phyloP scores from a whole-genome alignment of 2,797 vertebrate species.

The Esox masquinongy region DNA sequence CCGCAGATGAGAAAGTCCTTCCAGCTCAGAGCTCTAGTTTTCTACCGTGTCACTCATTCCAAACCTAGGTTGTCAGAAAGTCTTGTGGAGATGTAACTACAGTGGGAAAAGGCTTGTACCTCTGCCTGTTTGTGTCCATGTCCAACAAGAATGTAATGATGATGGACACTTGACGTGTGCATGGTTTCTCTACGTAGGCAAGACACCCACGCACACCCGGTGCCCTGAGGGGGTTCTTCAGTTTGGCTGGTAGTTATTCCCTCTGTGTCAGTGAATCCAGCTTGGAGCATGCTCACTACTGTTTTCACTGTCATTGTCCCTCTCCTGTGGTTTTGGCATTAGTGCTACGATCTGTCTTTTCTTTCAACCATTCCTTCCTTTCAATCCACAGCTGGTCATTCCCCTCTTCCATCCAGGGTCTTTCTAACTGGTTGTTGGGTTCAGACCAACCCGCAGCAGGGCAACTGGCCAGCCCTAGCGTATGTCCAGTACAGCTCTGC shows the following conservation, averaged over 20 bases:
- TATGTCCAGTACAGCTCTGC: background rate
- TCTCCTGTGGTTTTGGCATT: conserved; percentile 14
- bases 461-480: conserved; percentile 17
- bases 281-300: background rate
- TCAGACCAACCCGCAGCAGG: conserved; percentile 14
- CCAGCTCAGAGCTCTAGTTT: conserved; percentile 6
- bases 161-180: conserved; percentile 39
- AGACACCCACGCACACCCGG: conserved; percentile 12
- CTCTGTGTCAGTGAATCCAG: conserved; percentile 16
- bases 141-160: conserved; percentile 35
- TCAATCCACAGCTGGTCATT: background rate
- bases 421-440: conserved; percentile 23
- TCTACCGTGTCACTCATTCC: conserved; percentile 13
- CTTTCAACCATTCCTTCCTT: background rate
- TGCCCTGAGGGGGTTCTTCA: conserved; percentile 23
- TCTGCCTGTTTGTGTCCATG: conserved; percentile 17
- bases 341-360: conserved; percentile 14
- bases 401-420: conserved; percentile 20
- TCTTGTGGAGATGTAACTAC: conserved; percentile 16
- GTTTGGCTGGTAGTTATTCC: conserved; percentile 12
- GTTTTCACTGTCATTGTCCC: conserved; percentile 15
- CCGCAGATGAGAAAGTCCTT: background rate
- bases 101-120: conserved; percentile 10
- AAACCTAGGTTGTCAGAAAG: conserved; percentile 26
- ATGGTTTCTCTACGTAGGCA: conserved; percentile 16